A percentile compares a stretch with the other conserved stretches of the same genome.
Evolutionary conservation across 2,888 invertebrate species (phyloP).

Genomic region (Monopis laevigella): DNA sequence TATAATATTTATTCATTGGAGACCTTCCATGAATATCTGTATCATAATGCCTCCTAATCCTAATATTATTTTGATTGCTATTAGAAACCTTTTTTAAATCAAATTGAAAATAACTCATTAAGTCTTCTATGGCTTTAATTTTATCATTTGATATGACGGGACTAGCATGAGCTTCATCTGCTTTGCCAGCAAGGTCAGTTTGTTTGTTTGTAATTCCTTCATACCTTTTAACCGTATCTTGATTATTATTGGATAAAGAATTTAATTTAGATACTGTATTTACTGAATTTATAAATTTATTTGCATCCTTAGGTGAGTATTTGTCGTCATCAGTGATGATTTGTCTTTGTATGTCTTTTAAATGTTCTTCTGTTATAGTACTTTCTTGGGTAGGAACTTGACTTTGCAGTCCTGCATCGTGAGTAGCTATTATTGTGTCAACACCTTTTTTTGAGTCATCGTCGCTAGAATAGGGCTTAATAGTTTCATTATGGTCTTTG

Average conservation of each 20-base stretch:
- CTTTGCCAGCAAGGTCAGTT: constrained; percentile 24
- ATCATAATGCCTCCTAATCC: constrained; percentile 18
- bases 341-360: constrained; percentile 47
- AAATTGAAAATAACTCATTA: constrained; percentile 48
- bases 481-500: constrained; percentile 17
- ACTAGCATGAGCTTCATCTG: constrained; percentile 19
- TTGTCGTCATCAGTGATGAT: constrained; percentile 34
- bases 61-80: constrained; percentile 13
- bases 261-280: too few relatives aligned
- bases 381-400: constrained; percentile 29
- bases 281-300: too few relatives aligned
- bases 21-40: not conserved
- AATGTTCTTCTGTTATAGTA: constrained; percentile 34
- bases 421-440: constrained; percentile 38
- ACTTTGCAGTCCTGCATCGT: constrained; percentile 34
- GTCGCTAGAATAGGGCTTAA: constrained; percentile 21
- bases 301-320: constrained; percentile 1
- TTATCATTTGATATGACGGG: constrained; percentile 35
- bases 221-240: too few relatives aligned
- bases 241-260: too few relatives aligned
- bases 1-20: constrained; percentile 19
- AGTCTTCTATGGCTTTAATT: constrained; percentile 50
- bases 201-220: too few relatives aligned
- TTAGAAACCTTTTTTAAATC: constrained; percentile 16
- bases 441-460: constrained; percentile 37